These are phyloP conservation scores for Unio delphinus DNA, from an alignment of 2,888 invertebrate genomes.

Conservation along the genomic window DNA sequence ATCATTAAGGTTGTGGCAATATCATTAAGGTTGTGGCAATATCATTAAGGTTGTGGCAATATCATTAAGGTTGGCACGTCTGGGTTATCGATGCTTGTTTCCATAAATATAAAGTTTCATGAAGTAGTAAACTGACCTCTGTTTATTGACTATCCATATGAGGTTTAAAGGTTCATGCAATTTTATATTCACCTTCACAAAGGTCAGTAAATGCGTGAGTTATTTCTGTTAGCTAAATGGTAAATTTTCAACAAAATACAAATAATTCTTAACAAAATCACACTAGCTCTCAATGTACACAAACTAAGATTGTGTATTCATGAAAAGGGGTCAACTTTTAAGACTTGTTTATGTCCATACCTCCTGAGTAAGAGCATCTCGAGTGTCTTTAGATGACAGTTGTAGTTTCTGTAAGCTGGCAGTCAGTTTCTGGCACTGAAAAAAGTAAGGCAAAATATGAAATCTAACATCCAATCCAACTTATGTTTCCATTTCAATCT, in stretches of 20 bases:
- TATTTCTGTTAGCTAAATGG: too few relatives aligned
- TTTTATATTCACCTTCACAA: not conserved
- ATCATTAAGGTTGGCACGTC: too few relatives aligned
- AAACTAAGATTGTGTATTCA: not conserved
- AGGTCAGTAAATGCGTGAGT: not conserved
- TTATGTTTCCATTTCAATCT: not conserved
- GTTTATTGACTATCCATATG: too few relatives aligned
- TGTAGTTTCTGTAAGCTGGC: slow-evolving; percentile 67
- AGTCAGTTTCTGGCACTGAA: slow-evolving; percentile 66
- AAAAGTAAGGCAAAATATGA: slow-evolving; percentile 6
- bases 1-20: too few relatives aligned
- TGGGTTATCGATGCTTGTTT: too few relatives aligned
- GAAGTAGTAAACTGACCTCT: too few relatives aligned
- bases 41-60: too few relatives aligned
- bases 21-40: too few relatives aligned
- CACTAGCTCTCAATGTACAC: not conserved
- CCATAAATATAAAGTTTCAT: too few relatives aligned
- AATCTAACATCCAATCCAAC: not conserved
- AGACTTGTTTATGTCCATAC: slow-evolving; percentile 36
- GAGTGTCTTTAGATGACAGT: slow-evolving; percentile 66
- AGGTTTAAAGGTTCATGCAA: too few relatives aligned
- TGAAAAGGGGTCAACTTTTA: not conserved
- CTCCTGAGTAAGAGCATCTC: slow-evolving; percentile 67
- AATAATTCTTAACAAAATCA: too few relatives aligned
- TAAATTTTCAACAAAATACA: too few relatives aligned